These are phyloP conservation scores for Nycticryphes semicollaris DNA, from an alignment of 2,113 vertebrate genomes.

Conservation along the genomic window DNA sequence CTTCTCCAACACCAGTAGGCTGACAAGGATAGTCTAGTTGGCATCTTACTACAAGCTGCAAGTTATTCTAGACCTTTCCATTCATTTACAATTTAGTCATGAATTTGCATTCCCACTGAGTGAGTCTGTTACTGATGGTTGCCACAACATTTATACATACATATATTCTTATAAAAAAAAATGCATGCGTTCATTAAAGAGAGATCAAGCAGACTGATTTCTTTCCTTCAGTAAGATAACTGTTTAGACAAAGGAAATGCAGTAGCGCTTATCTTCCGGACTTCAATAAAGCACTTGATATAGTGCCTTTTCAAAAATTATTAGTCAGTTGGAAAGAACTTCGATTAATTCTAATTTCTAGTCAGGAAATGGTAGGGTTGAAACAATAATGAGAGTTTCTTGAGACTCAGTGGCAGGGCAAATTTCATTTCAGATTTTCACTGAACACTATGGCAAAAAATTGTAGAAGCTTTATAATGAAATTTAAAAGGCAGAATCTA, in stretches of 20 bases:
- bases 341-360: background rate
- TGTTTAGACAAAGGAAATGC: background rate
- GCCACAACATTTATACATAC: background rate
- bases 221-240: background rate
- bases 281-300: background rate
- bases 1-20: background rate
- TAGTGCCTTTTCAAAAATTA: background rate
- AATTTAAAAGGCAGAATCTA: background rate
- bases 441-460: background rate
- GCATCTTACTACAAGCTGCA: background rate
- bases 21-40: background rate
- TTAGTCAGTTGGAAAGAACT: background rate
- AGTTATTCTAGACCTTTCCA: background rate
- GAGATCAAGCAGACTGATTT: background rate
- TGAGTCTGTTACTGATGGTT: background rate
- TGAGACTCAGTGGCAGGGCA: background rate
- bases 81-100: background rate
- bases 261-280: background rate
- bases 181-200: background rate
- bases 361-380: background rate
- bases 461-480: background rate
- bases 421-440: slow-evolving; percentile 23
- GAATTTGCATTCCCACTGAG: background rate
- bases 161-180: background rate
- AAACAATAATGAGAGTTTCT: background rate